These are phyloP conservation scores for Apodemus sylvaticus DNA, from an alignment of 2,113 vertebrate genomes.

Conservation along the genomic window DNA sequence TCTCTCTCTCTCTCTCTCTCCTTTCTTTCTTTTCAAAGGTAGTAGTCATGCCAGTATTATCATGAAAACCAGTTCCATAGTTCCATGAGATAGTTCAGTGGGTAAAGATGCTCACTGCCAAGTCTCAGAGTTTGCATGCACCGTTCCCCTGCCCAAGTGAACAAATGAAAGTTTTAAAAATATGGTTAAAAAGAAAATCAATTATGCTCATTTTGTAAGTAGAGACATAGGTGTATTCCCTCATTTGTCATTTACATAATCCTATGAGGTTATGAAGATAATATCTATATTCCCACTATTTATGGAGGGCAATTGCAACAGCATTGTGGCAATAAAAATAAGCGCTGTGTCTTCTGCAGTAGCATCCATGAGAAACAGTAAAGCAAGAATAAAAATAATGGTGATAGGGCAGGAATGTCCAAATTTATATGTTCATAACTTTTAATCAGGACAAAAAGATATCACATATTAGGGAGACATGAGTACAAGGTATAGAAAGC, in stretches of 20 bases:
- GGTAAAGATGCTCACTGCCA: background rate
- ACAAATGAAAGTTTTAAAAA: background rate
- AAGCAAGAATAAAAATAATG: background rate
- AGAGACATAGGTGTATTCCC: background rate
- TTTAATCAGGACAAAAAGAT: background rate
- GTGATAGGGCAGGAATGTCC: background rate
- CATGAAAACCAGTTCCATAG: background rate
- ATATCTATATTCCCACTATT: rapidly evolving
- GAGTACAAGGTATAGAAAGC: background rate
- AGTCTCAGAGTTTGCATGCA: no score
- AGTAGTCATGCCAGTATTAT: background rate
- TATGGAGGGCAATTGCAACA: background rate
- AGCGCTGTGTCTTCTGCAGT: background rate
- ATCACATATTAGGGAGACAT: background rate
- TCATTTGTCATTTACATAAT: background rate
- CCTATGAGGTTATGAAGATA: background rate
- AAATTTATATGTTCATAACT: background rate
- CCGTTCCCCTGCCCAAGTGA: background rate
- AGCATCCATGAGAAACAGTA: background rate
- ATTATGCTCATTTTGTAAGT: background rate
- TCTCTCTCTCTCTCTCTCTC: no score
- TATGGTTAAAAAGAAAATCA: background rate
- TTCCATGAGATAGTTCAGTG: no score
- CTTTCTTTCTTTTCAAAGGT: background rate
- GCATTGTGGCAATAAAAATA: background rate